Percentiles rank a stretch among this genome's conserved stretches.
phyloP scores from a whole-genome alignment of 30 jellyfish, hydroid and myxozoan genomes.

The Morbakka virulenta region DNA sequence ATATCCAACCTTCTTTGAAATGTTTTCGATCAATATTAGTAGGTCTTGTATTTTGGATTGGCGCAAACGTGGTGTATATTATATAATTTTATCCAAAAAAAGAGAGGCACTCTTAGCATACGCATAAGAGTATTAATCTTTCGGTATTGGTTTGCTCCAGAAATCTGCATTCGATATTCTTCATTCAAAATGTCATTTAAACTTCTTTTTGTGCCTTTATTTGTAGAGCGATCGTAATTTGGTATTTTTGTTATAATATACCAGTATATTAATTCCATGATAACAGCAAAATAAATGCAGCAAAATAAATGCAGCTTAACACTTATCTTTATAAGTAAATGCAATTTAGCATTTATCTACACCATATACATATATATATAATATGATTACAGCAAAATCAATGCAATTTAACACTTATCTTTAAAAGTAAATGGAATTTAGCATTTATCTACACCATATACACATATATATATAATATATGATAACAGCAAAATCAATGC shows the following conservation, averaged over 20 bases:
- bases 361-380: slow-evolving; percentile 30
- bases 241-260: too few relatives aligned
- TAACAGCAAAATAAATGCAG: neutral
- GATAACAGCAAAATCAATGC: too few relatives aligned
- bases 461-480: slow-evolving; percentile 4
- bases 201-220: too few relatives aligned
- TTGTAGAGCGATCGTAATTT: too few relatives aligned
- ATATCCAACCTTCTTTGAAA: too few relatives aligned
- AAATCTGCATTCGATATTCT: too few relatives aligned
- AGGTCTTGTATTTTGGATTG: slow-evolving; percentile 3
- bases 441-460: slow-evolving; percentile 25
- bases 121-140: too few relatives aligned
- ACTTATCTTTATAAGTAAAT: neutral
- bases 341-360: slow-evolving; percentile 12
- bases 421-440: slow-evolving; percentile 1
- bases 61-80: slow-evolving; percentile 6
- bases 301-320: neutral
- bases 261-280: too few relatives aligned
- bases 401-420: neutral
- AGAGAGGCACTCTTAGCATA: too few relatives aligned
- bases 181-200: too few relatives aligned
- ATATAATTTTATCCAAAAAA: neutral
- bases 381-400: neutral
- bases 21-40: slow-evolving; percentile 1
- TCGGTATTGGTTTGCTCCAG: too few relatives aligned